A percentile compares a stretch with the other conserved stretches of the same genome.
Evolutionary conservation across 2,888 invertebrate genomes (phyloP).

Genomic region (Nymphalis urticae): DNA sequence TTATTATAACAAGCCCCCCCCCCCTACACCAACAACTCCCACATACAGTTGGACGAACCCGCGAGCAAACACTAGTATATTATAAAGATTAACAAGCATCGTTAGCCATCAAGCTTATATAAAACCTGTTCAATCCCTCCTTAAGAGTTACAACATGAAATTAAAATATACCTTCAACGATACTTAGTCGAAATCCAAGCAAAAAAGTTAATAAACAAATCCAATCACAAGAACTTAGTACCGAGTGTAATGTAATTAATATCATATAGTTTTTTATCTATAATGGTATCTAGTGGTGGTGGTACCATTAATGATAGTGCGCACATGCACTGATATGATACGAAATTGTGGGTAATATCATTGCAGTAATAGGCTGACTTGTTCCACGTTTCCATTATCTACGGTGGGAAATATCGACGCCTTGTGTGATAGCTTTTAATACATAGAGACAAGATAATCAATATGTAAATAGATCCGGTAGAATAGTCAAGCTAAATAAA

Average conservation of each 20-base stretch:
- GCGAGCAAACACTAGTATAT: no score
- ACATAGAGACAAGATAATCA: no score
- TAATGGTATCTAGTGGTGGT: slow-evolving; percentile 14
- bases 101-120: not conserved
- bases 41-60: no score
- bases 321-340: slow-evolving; percentile 27
- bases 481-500: no score
- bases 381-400: slow-evolving; percentile 32
- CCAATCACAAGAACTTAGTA: slow-evolving; percentile 22
- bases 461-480: no score
- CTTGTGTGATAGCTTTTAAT: no score
- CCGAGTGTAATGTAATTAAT: slow-evolving; percentile 26
- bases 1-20: no score
- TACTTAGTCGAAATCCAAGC: slow-evolving; percentile 18
- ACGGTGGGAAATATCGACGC: not conserved
- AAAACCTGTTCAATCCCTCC: slow-evolving; percentile 13
- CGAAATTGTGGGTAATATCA: slow-evolving; percentile 58
- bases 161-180: slow-evolving; percentile 10
- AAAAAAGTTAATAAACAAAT: slow-evolving; percentile 30
- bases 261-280: slow-evolving; percentile 25
- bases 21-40: no score
- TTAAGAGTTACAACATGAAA: slow-evolving; percentile 17
- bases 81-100: not conserved
- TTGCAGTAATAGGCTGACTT: slow-evolving; percentile 63
- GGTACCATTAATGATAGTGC: slow-evolving; percentile 32